Evolutionary conservation across 2,888 invertebrate species (phyloP), one percentile per base, ranked within the genome.

Genomic region (Drosophila birchii): DNA sequence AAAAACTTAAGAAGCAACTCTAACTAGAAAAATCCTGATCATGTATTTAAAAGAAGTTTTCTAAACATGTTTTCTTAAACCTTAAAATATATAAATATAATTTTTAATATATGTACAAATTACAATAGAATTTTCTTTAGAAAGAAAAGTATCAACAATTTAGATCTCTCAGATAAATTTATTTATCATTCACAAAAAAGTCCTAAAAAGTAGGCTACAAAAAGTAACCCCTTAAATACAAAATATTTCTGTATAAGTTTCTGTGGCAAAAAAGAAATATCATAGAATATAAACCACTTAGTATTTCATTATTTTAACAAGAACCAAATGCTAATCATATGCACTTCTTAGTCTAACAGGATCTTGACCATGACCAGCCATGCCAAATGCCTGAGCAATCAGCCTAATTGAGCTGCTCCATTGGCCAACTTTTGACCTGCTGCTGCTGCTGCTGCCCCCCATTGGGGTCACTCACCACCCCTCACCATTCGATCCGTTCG

Each of bases 331-430:
- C 14, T 51, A 11, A 23, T 23, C 3, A 12, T 29, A 20, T 41
- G 39, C 54, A 53, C 8, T 41, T 8, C 5, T 32, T 41, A 32
- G 12, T 39, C 53, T n/a, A 32, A 9, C 12, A 32, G 41, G 12
- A 47, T 44, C 51, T 62, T 67, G 80, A 69, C 81, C 80, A 59
- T 86, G 86, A 78, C 16, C 51, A 23, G 51, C 75, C 80, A 69
- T 80, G 73, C 41, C 45, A 29, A 54, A 20, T 18, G 36, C 23
- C 26, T 29, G 32, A 38, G 58, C 79, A 86, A 85, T 85, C 82
- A 79, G 59, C 58, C 69, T 84, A 85, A 84, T 84, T 84, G 82
- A 68, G 71, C 59, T 72, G 68, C 71, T 71, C 62, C 55, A 56
- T 61, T 78, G 72, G 76, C 81, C 81, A 74, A 57, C 76, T 80